These are phyloP conservation scores for Crotophaga sulcirostris DNA, from an alignment of 2,113 vertebrate genomes.

Conservation along the genomic window DNA sequence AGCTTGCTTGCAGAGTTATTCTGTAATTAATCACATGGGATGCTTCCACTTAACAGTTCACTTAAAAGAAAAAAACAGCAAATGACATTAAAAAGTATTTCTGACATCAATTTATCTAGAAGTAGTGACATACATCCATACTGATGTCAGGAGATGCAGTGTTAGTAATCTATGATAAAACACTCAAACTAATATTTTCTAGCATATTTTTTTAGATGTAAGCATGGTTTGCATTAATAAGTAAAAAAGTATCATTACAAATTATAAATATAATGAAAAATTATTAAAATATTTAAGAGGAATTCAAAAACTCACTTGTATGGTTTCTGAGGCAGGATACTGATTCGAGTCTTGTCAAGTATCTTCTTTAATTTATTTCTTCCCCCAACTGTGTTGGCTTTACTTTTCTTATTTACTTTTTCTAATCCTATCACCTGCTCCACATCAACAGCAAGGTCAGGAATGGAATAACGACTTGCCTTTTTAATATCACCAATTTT, in stretches of 20 bases:
- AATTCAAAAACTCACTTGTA: conserved; percentile 87
- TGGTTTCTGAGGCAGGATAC: conserved; percentile 97
- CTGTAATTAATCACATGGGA: neutral
- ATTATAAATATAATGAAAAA: neutral
- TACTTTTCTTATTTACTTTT: conserved; percentile 95
- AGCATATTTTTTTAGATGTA: neutral
- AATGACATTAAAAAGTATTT: neutral
- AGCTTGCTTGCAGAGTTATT: neutral
- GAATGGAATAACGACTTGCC: conserved; percentile 94
- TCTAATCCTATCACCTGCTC: conserved; percentile 97
- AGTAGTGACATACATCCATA: neutral
- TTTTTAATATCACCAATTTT: conserved; percentile 99
- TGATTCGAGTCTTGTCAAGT: conserved; percentile 97
- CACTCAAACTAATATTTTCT: neutral
- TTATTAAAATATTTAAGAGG: neutral
- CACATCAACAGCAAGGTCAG: conserved; percentile 95
- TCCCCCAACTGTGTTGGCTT: conserved; percentile 93
- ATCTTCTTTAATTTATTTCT: conserved; percentile 98
- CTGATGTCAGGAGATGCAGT: neutral
- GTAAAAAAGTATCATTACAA: neutral
- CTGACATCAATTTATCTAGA: neutral
- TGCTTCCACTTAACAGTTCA: neutral
- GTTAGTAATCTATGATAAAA: neutral
- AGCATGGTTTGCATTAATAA: neutral
- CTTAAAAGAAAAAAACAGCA: neutral